Base-by-base conservation (phyloP, 2,797 vertebrate genomes). In the Pipistrellus nathusii region DNA sequence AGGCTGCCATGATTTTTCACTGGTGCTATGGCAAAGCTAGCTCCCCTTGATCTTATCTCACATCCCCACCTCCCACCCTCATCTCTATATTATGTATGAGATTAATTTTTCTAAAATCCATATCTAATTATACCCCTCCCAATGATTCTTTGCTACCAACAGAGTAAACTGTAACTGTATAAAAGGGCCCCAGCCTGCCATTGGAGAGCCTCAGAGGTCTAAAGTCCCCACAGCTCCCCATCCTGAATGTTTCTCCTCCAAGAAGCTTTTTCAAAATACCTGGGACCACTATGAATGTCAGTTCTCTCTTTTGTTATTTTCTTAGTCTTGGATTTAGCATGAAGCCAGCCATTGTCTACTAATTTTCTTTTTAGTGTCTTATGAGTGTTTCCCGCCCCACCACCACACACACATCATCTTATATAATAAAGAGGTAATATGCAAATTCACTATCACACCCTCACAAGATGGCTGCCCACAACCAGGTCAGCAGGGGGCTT, bases 91-190 rank as follows among this genome's bases (percentile, higher is more conserved):
- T 69, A 41, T 0, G 3, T 59, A 30, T 51, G 64, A 69, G 41
- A 88, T 27, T 59, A 46, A 57, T 25, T 93, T 77, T 85, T 72
- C 64, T 83, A 85, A 90, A 85, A 57, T 68, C 25, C 35, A 6
- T 21, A 57, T 59, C 55, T 71, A 38, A 53, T 53, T 48, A 44
- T 3, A 7, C 9, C 8, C 9, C 11, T 81, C n/a, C 18, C 53
- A 57, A 35, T 14, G 64, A 62, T 30, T 55, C 53, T 51, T 38
- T 62, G 32, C 41, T 93, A 18, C 25, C 46, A 83, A 23, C 27
- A 27, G 53, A 92, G 20, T 30, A 68, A 85, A 85, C 53, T 32
- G 2, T 25, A 32, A 59, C 82, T 7, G 0, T 46, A 59, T n/a
- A 41, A 72, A 69, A 69, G 1, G 25, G 30, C 13, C 11, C 57